A percentile compares a stretch with the other conserved stretches of the same genome.
These are phyloP conservation scores for Urocitellus parryii DNA, from an alignment of 2,113 vertebrate genomes.

Conservation along the genomic window DNA sequence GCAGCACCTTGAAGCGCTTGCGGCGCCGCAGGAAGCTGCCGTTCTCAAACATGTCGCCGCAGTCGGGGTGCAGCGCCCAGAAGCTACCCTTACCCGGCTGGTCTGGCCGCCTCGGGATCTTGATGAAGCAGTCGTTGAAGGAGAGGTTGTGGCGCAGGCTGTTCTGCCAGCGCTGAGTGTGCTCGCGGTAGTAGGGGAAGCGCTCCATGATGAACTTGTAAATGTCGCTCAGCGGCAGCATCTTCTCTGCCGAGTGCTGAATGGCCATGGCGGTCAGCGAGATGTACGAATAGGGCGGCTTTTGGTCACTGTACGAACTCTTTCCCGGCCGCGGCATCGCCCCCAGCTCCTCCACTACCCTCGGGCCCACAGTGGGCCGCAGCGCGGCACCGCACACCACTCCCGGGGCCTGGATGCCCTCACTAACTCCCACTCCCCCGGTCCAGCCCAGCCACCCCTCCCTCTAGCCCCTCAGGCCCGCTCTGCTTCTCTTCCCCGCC, in stretches of 20 bases:
- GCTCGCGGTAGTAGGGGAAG: constrained; percentile 96
- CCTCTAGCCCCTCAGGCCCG: background rate
- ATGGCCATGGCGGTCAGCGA: constrained; percentile 98
- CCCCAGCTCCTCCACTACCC: constrained; percentile 58
- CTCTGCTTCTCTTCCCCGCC: background rate
- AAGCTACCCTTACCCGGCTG: constrained; percentile 96
- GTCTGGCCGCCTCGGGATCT: constrained; percentile 94
- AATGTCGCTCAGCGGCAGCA: constrained; percentile 96
- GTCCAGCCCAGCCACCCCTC: background rate
- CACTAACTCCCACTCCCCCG: background rate
- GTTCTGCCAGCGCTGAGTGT: constrained; percentile 96
- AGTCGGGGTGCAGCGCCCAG: constrained; percentile 96
- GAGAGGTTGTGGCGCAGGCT: constrained; percentile 96
- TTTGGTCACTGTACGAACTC: constrained; percentile 98
- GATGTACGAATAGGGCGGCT: constrained; percentile 98
- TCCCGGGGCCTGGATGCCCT: background rate
- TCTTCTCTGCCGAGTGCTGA: constrained; percentile 96
- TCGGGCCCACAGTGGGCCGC: background rate
- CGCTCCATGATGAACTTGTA: constrained; percentile 98
- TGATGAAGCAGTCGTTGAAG: constrained; percentile 97
- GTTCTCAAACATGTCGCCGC: constrained; percentile 97
- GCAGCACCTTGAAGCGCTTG: constrained; percentile 95
- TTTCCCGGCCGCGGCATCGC: constrained; percentile 97
- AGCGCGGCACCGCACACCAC: background rate
- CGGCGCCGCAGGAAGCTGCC: constrained; percentile 94